Percentiles rank a stretch among this genome's conserved stretches.
These are phyloP conservation scores for Labeo rohita DNA, from an alignment of 2,113 vertebrate genomes.

Conservation along the genomic window DNA sequence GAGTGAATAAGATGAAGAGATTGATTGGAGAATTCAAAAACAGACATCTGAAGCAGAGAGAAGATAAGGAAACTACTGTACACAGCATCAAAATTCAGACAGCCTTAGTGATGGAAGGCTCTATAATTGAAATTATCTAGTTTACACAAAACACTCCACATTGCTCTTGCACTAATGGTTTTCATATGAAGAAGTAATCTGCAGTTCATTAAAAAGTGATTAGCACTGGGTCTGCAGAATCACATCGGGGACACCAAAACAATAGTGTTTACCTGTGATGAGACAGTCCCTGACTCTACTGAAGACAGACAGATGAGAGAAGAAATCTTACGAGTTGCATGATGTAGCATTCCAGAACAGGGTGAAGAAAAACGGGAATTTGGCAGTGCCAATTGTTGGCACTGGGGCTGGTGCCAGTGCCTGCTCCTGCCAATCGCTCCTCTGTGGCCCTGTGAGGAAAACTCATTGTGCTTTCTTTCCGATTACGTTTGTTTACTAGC, in stretches of 20 bases:
- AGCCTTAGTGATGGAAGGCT: conserved; percentile 33
- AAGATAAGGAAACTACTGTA: neutral
- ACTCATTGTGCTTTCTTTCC: conserved; percentile 40
- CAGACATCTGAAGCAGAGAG: neutral
- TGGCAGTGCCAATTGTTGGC: conserved; percentile 21
- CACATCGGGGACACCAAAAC: conserved; percentile 36
- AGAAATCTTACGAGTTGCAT: neutral
- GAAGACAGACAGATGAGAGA: neutral
- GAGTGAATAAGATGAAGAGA: neutral
- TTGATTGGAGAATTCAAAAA: neutral
- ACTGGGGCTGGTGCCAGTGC: conserved; percentile 7
- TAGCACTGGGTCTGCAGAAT: conserved; percentile 49
- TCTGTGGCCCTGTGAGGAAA: conserved; percentile 7
- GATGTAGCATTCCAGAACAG: conserved; percentile 31
- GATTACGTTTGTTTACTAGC: conserved; percentile 18
- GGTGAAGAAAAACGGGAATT: conserved; percentile 2
- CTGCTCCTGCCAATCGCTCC: conserved; percentile 24
- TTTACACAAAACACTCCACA: conserved; percentile 29
- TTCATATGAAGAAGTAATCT: conserved; percentile 57
- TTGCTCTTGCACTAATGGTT: conserved; percentile 52
- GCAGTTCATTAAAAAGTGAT: conserved; percentile 67
- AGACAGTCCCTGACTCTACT: conserved; percentile 28
- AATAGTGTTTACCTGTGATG: conserved; percentile 52
- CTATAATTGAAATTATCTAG: conserved; percentile 60
- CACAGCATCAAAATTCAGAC: conserved; percentile 21